These are phyloP conservation scores for Brassicogethes aeneus DNA, from an alignment of 2,888 invertebrate species.

Conservation along the genomic window DNA sequence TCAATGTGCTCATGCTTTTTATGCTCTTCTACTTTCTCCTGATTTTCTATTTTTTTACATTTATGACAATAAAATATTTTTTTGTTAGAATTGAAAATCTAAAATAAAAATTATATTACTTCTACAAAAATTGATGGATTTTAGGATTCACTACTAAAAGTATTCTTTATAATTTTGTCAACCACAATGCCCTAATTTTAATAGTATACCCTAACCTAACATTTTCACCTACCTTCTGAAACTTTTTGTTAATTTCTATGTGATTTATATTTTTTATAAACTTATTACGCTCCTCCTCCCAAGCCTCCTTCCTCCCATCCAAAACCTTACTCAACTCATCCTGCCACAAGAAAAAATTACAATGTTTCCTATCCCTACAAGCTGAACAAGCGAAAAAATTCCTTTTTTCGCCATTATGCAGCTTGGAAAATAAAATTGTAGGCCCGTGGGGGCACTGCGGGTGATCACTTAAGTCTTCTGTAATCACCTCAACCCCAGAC, in stretches of 20 bases:
- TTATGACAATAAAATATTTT: constrained; percentile 55
- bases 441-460: constrained; percentile 72
- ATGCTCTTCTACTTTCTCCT: constrained; percentile 41
- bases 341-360: constrained; percentile 57
- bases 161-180: too few relatives aligned
- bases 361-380: constrained; percentile 69
- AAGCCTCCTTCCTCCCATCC: constrained; percentile 36
- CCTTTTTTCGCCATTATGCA: constrained; percentile 34
- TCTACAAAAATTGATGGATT: too few relatives aligned
- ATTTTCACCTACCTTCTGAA: too few relatives aligned
- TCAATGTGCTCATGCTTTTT: constrained; percentile 49
- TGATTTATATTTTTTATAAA: constrained; percentile 47
- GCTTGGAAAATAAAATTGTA: constrained; percentile 57
- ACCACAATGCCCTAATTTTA: too few relatives aligned
- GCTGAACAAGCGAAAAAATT: constrained; percentile 77
- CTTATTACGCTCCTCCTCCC: constrained; percentile 43
- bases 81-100: constrained; percentile 35
- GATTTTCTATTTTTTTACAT: constrained; percentile 49
- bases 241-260: constrained; percentile 38
- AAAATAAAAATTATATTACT: constrained; percentile 12
- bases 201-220: too few relatives aligned
- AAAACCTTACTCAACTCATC: constrained; percentile 42
- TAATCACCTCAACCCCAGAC: constrained; percentile 44
- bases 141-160: too few relatives aligned
- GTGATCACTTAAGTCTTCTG: constrained; percentile 50